A percentile compares a stretch with the other conserved stretches of the same genome.
Conservation (phyloP, 2,797 vertebrate species). For the Aythya fuligula region DNA sequence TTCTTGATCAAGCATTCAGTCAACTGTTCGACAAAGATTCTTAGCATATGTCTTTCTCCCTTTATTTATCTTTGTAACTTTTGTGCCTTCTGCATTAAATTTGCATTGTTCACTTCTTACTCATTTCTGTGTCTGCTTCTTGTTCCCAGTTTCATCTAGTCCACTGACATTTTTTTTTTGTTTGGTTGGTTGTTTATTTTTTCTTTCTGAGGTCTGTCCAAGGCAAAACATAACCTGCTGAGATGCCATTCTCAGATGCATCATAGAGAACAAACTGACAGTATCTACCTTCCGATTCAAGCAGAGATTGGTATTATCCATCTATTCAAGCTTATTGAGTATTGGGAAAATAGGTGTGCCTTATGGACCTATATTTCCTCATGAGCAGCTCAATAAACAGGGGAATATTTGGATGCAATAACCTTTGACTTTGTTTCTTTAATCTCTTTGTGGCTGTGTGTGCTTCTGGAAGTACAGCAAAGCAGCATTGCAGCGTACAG, state of each 20-base stretch:
- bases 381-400: neutral
- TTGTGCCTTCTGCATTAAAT: neutral
- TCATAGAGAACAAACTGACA: neutral
- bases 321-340: neutral
- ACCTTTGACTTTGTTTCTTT: neutral
- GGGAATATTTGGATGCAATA: neutral
- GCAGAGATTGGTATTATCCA: neutral
- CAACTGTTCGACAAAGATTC: neutral
- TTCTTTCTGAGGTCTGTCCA: neutral
- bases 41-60: neutral
- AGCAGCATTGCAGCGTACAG: neutral
- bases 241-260: neutral
- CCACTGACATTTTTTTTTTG: fast-evolving
- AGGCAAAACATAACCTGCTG: neutral
- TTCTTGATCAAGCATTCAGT: neutral
- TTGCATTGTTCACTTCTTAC: neutral
- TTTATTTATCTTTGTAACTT: fast-evolving
- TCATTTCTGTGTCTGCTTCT: neutral
- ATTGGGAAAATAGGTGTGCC: neutral
- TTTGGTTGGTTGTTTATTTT: neutral
- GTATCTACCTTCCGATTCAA: neutral
- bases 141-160: neutral
- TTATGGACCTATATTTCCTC: neutral
- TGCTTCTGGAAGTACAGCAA: fast-evolving
- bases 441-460: neutral